phyloP scores from a whole-genome alignment of 2,888 invertebrate species.

The Icerya purchasi region DNA sequence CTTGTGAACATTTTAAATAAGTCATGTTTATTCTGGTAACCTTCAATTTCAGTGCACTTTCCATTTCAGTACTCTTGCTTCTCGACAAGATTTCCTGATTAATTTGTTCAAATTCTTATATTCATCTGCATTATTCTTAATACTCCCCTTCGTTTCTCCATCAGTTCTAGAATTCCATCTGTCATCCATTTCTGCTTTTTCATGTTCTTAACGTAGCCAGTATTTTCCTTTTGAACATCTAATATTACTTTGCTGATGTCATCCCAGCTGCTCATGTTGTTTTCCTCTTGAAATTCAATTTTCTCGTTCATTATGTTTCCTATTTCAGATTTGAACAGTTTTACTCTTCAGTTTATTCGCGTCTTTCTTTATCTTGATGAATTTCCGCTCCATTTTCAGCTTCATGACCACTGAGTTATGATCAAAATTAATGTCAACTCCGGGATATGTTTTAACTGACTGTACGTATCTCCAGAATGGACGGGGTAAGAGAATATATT shows the following conservation, averaged over 20 bases:
- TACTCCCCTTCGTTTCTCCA: too few relatives aligned
- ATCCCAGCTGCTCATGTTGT: neutral
- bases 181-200: neutral
- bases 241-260: neutral
- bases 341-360: neutral
- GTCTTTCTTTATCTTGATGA: neutral
- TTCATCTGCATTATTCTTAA: too few relatives aligned
- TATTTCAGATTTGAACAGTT: neutral
- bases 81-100: too few relatives aligned
- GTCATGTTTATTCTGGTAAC: too few relatives aligned
- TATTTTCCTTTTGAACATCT: neutral
- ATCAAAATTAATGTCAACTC: neutral
- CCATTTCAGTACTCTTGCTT: too few relatives aligned
- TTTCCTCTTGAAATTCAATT: neutral
- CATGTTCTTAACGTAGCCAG: neutral
- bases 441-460: neutral
- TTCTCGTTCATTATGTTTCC: neutral
- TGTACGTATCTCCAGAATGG: neutral
- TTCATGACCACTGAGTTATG: neutral
- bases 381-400: neutral
- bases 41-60: too few relatives aligned
- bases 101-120: too few relatives aligned
- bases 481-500: neutral
- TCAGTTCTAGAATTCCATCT: too few relatives aligned
- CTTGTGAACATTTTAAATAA: too few relatives aligned